phyloP scores from a whole-genome alignment of 2,797 vertebrate genomes.

The Silurus aristotelis region DNA sequence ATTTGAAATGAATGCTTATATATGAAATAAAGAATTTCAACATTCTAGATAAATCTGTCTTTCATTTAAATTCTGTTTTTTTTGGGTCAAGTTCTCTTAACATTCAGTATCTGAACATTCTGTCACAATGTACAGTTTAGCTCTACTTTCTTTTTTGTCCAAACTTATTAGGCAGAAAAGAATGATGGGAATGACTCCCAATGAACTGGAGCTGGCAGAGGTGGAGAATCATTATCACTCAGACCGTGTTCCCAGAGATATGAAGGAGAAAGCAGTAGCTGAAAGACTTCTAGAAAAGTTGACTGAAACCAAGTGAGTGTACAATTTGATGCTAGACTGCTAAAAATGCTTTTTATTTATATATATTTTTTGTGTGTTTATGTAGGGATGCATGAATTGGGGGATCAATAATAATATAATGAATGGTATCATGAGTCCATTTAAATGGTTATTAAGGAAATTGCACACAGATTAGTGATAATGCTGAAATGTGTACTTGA shows the following conservation, averaged over 20 bases:
- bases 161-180: slow-evolving; percentile 78
- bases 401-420: neutral
- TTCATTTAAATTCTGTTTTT: too few relatives aligned
- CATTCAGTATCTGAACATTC: too few relatives aligned
- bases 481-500: too few relatives aligned
- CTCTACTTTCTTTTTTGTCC: neutral
- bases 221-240: slow-evolving; percentile 82
- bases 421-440: too few relatives aligned
- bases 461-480: too few relatives aligned
- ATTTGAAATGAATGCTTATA: too few relatives aligned
- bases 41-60: too few relatives aligned
- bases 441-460: too few relatives aligned
- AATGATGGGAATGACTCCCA: slow-evolving; percentile 92
- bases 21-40: too few relatives aligned
- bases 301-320: slow-evolving; percentile 85
- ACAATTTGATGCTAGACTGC: neutral
- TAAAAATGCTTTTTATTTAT: neutral
- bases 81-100: too few relatives aligned
- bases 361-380: neutral
- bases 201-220: slow-evolving; percentile 79
- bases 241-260: slow-evolving; percentile 78
- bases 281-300: slow-evolving; percentile 82
- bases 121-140: neutral
- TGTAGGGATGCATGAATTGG: neutral
- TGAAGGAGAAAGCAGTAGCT: slow-evolving; percentile 86